Percentiles rank a stretch among this genome's conserved stretches.
phyloP scores from a whole-genome alignment of 2,797 vertebrate genomes.

The Phataginus tricuspis region DNA sequence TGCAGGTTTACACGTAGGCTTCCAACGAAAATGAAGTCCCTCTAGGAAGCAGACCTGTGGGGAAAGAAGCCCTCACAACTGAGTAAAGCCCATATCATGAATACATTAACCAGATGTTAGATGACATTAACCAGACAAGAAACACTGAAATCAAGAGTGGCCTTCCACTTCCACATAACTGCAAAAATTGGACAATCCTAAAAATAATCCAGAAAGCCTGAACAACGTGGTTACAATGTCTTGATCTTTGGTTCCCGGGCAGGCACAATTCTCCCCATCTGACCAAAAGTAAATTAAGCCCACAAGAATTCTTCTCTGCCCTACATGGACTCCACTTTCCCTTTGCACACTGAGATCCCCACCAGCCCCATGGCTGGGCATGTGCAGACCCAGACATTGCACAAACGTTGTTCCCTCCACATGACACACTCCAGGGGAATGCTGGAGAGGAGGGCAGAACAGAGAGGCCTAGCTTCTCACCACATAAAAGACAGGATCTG shows the following conservation, averaged over 20 bases:
- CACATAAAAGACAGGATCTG: slow-evolving; percentile 89
- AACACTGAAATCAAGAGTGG: no score
- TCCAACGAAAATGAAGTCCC: background rate
- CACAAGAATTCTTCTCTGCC: background rate
- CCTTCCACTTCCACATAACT: background rate
- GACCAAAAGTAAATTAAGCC: background rate
- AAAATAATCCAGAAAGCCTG: background rate
- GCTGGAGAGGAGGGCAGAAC: slow-evolving; percentile 70
- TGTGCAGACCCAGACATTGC: slow-evolving; percentile 78
- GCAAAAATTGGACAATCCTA: background rate
- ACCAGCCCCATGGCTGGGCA: slow-evolving; percentile 74
- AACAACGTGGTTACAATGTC: background rate
- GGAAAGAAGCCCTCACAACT: no score
- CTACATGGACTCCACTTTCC: background rate
- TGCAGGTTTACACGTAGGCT: no score
- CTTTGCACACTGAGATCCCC: background rate
- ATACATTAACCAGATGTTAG: no score
- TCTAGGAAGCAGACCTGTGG: background rate
- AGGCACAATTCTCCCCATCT: no score
- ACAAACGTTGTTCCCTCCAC: slow-evolving; percentile 80
- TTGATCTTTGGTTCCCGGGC: background rate
- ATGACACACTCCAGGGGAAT: slow-evolving; percentile 82
- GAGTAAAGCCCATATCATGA: background rate
- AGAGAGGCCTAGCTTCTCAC: slow-evolving; percentile 85
- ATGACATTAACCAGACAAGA: background rate